A percentile compares a stretch with the other conserved stretches of the same genome.
Conservation (phyloP, 37 sponge, comb jelly and placozoan species). For the Corticium candelabrum region DNA sequence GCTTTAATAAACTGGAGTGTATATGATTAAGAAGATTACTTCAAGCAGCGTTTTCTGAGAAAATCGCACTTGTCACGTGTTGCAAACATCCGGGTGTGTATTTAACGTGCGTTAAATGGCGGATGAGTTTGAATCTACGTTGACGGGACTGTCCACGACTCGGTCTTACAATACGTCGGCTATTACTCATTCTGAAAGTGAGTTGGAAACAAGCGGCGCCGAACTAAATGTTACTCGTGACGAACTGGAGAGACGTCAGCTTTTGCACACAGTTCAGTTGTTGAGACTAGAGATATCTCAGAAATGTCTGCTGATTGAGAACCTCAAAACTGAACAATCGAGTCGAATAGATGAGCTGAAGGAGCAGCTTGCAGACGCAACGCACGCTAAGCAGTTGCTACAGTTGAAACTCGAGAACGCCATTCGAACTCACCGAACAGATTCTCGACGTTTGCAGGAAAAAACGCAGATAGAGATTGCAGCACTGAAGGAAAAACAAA, state of each 20-base stretch:
- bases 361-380: slow-evolving; percentile 48
- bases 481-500: neutral
- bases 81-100: too few relatives aligned
- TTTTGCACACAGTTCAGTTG: slow-evolving; percentile 56
- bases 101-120: too few relatives aligned
- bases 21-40: too few relatives aligned
- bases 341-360: slow-evolving; percentile 47
- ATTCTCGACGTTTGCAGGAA: slow-evolving; percentile 16
- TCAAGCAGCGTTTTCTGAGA: too few relatives aligned
- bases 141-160: neutral
- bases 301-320: slow-evolving; percentile 55
- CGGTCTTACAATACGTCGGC: neutral
- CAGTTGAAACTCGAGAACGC: slow-evolving; percentile 14
- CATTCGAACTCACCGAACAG: slow-evolving; percentile 5
- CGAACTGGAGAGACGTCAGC: slow-evolving; percentile 50
- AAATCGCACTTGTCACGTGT: too few relatives aligned
- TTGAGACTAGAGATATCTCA: slow-evolving; percentile 72
- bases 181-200: neutral
- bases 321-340: slow-evolving; percentile 38
- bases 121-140: neutral
- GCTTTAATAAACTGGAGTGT: too few relatives aligned
- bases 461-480: slow-evolving; percentile 12
- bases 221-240: slow-evolving; percentile 21
- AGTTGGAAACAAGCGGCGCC: slow-evolving; percentile 1
- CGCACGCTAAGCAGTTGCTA: slow-evolving; percentile 50